Evolutionary conservation across 2,888 invertebrate genomes (phyloP).

Genomic region (Tribolium freemani): DNA sequence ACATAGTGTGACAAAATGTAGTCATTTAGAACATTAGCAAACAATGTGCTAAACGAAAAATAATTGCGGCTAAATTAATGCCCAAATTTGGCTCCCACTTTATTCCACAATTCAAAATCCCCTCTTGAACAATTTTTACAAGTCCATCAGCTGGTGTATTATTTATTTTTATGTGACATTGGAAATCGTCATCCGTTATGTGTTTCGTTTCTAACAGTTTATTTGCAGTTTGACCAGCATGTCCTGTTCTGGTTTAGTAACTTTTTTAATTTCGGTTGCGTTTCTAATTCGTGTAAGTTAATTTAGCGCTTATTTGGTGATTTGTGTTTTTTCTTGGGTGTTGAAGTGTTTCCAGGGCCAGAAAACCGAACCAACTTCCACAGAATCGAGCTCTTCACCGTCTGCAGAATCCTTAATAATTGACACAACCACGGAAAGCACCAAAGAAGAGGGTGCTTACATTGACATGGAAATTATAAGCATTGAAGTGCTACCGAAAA

Average conservation of each 20-base stretch:
- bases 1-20: background rate
- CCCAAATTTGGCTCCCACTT: too few species aligned
- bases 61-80: background rate
- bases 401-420: background rate
- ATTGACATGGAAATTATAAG: conserved; percentile 56
- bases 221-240: conserved; percentile 37
- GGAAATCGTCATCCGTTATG: conserved; percentile 50
- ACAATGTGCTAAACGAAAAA: background rate
- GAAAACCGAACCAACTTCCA: background rate
- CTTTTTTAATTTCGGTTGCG: conserved; percentile 25
- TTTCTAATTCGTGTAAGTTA: conserved; percentile 20
- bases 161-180: conserved; percentile 49
- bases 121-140: background rate
- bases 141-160: background rate
- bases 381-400: background rate
- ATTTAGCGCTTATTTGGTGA: background rate
- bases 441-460: conserved; percentile 4
- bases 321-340: background rate
- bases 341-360: conserved; percentile 10
- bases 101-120: background rate
- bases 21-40: background rate
- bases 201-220: conserved; percentile 32
- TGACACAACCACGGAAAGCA: conserved; percentile 4
- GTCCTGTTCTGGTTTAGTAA: conserved; percentile 18
- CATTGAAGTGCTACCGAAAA: conserved; percentile 52